A percentile compares a stretch with the other conserved stretches of the same genome.
Conservation (phyloP, 2,113 vertebrate species). For the Gadus macrocephalus region DNA sequence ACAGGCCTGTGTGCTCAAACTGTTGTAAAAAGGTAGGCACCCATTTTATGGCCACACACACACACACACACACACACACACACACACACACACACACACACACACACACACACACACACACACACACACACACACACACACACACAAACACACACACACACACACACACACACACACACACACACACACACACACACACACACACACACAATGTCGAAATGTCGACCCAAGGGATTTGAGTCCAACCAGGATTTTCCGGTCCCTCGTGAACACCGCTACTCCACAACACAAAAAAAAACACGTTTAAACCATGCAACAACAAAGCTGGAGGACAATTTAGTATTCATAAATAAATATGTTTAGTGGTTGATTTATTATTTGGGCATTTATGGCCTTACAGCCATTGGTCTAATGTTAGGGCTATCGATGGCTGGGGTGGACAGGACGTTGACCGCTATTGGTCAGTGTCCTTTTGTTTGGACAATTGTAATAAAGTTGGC, state of each 20-base stretch:
- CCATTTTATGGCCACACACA: background rate
- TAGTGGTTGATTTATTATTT: too few species aligned
- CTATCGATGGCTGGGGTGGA: too few species aligned
- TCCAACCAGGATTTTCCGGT: too few species aligned
- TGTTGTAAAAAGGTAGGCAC: constrained; percentile 95
- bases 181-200: background rate
- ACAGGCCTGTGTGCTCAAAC: constrained; percentile 94
- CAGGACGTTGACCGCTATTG: background rate
- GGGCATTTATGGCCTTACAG: too few species aligned
- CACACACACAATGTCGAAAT: constrained; percentile 20
- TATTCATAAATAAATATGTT: too few species aligned
- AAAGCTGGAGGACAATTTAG: too few species aligned
- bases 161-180: background rate
- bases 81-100: background rate
- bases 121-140: background rate
- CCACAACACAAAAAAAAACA: too few species aligned
- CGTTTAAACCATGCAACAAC: too few species aligned
- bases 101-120: background rate
- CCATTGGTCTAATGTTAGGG: too few species aligned
- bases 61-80: background rate
- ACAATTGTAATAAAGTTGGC: constrained; percentile 69
- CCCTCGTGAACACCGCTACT: too few species aligned
- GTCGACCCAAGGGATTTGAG: constrained; percentile 16
- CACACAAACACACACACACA: background rate
- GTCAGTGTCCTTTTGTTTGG: constrained; percentile 59